phyloP scores from a whole-genome alignment of 2,113 vertebrate species.

The Eulacestoma nigropectus region DNA sequence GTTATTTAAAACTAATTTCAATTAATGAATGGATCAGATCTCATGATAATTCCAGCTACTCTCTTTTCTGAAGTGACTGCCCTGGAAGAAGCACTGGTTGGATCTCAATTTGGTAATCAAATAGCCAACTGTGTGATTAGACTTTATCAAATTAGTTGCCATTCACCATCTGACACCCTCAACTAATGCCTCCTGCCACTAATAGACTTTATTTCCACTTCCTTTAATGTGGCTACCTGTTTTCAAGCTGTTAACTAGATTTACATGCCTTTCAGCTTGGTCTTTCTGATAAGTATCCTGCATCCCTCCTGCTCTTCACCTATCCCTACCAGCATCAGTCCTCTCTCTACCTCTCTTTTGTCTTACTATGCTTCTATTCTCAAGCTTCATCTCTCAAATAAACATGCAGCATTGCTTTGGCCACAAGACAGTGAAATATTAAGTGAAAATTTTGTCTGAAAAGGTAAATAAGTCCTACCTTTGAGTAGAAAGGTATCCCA shows the following conservation, averaged over 20 bases:
- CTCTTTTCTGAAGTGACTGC: background rate
- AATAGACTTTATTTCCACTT: conserved; percentile 58
- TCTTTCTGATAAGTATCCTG: background rate
- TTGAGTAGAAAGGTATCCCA: background rate
- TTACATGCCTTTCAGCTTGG: background rate
- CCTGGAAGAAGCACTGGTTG: background rate
- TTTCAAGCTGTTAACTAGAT: conserved; percentile 46
- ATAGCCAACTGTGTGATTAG: conserved; percentile 26
- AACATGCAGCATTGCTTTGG: background rate
- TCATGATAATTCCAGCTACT: background rate
- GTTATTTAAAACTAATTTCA: conserved; percentile 9
- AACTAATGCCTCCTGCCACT: conserved; percentile 8
- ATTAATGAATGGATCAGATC: background rate
- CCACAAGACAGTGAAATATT: background rate
- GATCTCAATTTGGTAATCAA: conserved; percentile 26
- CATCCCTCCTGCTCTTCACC: background rate
- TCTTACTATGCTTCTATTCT: background rate
- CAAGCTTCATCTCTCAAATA: background rate
- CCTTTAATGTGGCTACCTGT: conserved; percentile 31
- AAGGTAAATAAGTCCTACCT: background rate
- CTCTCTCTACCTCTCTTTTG: background rate
- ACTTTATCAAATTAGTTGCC: conserved; percentile 17
- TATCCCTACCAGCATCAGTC: background rate
- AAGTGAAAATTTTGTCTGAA: background rate
- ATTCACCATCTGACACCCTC: conserved; percentile 24